A percentile compares a stretch with the other conserved stretches of the same genome.
Evolutionary conservation across 2,797 vertebrate species (phyloP).

Genomic region (Pachyuromys duprasi): DNA sequence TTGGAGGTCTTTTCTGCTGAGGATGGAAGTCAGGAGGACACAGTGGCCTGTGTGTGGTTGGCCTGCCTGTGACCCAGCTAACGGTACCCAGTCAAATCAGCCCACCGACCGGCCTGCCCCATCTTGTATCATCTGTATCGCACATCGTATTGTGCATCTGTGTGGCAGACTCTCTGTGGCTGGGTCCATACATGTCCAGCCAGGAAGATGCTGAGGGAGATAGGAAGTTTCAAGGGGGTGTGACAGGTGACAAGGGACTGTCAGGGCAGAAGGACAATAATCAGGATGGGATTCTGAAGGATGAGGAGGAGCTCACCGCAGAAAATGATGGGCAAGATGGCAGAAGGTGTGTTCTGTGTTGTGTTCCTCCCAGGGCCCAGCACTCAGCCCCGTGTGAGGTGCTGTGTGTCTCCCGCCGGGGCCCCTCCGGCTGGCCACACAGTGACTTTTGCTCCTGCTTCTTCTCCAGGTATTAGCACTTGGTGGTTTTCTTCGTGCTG

Average conservation of each 20-base stretch:
- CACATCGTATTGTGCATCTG: not conserved
- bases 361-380: not conserved
- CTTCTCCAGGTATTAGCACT: not conserved
- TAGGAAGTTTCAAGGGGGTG: accelerated
- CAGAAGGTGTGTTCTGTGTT: not conserved
- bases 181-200: accelerated
- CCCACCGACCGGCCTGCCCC: not conserved
- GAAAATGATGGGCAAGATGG: not conserved
- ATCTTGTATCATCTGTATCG: not conserved
- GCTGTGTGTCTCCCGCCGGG: not conserved
- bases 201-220: not conserved
- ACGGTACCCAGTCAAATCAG: not conserved
- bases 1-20: not conserved
- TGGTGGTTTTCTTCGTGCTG: not conserved
- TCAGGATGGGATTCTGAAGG: not conserved
- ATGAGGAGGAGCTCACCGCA: not conserved
- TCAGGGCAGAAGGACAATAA: not conserved
- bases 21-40: not conserved
- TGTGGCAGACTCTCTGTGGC: not conserved
- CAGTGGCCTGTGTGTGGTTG: not conserved
- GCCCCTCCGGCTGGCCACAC: not conserved
- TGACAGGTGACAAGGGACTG: not conserved
- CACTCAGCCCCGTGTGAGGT: not conserved
- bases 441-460: not conserved
- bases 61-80: not conserved